These are phyloP conservation scores for Netelia fuscicornis DNA, from an alignment of 2,888 invertebrate species.

Conservation along the genomic window DNA sequence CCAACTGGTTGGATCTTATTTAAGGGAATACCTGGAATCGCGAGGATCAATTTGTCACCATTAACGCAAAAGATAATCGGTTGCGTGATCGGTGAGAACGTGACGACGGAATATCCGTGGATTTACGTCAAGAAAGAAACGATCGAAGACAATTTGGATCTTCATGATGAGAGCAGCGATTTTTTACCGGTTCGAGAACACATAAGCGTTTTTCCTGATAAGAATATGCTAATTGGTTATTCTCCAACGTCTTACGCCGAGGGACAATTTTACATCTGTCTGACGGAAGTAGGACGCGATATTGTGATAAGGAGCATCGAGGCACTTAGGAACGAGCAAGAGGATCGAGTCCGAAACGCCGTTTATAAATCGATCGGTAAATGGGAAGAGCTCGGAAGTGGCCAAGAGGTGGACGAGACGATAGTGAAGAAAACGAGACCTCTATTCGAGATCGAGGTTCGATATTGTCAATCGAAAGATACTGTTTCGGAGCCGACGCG, in stretches of 20 bases:
- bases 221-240: slow-evolving; percentile 88
- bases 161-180: slow-evolving; percentile 86
- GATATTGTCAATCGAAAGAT: slow-evolving; percentile 86
- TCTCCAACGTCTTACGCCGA: slow-evolving; percentile 88
- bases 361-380: slow-evolving; percentile 86
- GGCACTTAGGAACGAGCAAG: slow-evolving; percentile 74
- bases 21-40: slow-evolving; percentile 86
- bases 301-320: slow-evolving; percentile 82
- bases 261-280: slow-evolving; percentile 90
- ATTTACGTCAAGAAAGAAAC: slow-evolving; percentile 87
- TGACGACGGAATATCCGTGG: slow-evolving; percentile 92
- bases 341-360: slow-evolving; percentile 84
- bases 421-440: slow-evolving; percentile 86
- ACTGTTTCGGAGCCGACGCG: slow-evolving; percentile 67
- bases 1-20: background rate
- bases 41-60: slow-evolving; percentile 86
- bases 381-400: slow-evolving; percentile 89
- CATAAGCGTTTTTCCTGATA: slow-evolving; percentile 81
- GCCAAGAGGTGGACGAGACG: slow-evolving; percentile 87
- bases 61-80: slow-evolving; percentile 88
- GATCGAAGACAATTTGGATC: slow-evolving; percentile 88
- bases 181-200: slow-evolving; percentile 84
- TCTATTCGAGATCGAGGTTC: slow-evolving; percentile 89
- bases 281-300: slow-evolving; percentile 87
- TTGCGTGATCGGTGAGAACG: slow-evolving; percentile 88